Percentiles rank a stretch among this genome's conserved stretches.
These are phyloP conservation scores for Heliconius hewitsoni DNA, from an alignment of 1,140 invertebrate species.

Conservation along the genomic window DNA sequence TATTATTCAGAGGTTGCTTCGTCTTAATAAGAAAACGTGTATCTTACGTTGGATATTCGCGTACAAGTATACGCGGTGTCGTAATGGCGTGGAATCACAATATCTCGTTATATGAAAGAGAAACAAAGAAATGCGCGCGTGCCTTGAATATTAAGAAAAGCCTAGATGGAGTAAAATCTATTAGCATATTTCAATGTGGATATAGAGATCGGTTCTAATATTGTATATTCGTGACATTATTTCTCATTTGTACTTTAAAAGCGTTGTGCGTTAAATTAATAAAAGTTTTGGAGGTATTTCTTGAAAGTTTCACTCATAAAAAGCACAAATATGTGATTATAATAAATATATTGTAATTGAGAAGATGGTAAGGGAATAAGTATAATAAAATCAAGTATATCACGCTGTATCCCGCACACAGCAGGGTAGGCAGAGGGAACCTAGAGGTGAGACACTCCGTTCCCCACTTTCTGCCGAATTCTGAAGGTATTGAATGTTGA, in stretches of 20 bases:
- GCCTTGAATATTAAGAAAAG: slow-evolving; percentile 57
- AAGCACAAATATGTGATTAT: neutral
- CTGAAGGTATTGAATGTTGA: too few relatives aligned
- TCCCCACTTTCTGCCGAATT: too few relatives aligned
- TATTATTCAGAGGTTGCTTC: slow-evolving; percentile 65
- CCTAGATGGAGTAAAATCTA: slow-evolving; percentile 44
- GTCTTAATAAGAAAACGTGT: slow-evolving; percentile 78
- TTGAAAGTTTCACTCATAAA: neutral
- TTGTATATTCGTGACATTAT: slow-evolving; percentile 2
- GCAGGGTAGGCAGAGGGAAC: too few relatives aligned
- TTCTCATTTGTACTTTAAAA: slow-evolving; percentile 14
- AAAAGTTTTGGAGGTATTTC: too few relatives aligned
- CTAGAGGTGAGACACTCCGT: too few relatives aligned
- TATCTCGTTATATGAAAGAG: slow-evolving; percentile 78
- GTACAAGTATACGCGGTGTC: slow-evolving; percentile 66
- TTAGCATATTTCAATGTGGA: slow-evolving; percentile 37
- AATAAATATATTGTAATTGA: too few relatives aligned
- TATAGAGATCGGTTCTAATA: neutral
- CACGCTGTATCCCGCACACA: too few relatives aligned
- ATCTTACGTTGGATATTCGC: slow-evolving; percentile 69
- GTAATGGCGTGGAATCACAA: slow-evolving; percentile 78
- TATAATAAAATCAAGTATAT: too few relatives aligned
- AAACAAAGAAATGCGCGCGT: slow-evolving; percentile 76
- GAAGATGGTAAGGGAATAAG: too few relatives aligned
- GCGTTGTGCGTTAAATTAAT: neutral